Conservation (phyloP, 2,113 vertebrate species). For the Bungarus multicinctus region DNA sequence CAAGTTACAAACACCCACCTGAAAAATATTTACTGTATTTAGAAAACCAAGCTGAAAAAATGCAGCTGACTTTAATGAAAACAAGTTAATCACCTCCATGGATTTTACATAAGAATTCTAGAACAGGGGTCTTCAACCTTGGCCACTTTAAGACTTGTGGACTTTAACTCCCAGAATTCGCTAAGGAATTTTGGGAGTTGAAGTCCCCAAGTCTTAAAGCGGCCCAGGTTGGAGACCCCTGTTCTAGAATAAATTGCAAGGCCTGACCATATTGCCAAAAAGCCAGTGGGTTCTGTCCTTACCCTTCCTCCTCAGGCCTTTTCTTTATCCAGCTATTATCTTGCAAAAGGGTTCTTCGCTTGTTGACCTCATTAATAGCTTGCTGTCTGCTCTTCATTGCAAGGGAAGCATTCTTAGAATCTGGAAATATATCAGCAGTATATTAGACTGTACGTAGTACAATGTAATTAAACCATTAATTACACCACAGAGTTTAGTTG, state of each 20-base stretch:
- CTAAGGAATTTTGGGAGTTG: too few species aligned
- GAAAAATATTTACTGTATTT: neutral
- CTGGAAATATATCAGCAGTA: conserved; percentile 47
- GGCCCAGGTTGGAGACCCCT: too few species aligned
- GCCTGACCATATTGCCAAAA: neutral
- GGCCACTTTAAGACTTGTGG: too few species aligned
- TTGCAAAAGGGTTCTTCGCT: conserved; percentile 76
- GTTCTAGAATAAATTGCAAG: neutral
- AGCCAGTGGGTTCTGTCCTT: conserved; percentile 5
- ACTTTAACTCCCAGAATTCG: too few species aligned
- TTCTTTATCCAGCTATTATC: conserved; percentile 93
- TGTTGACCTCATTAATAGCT: conserved; percentile 73
- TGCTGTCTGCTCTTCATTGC: conserved; percentile 63
- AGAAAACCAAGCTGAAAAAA: neutral
- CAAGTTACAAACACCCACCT: neutral
- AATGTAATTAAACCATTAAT: neutral
- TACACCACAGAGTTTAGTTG: neutral
- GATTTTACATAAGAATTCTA: neutral
- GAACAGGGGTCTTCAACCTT: neutral
- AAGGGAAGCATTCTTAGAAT: conserved; percentile 57
- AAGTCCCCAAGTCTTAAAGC: too few species aligned
- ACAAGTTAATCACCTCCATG: neutral
- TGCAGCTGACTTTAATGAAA: neutral
- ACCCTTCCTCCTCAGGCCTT: conserved; percentile 75
- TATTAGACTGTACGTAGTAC: neutral